Evolutionary conservation across 2,888 invertebrate species (phyloP).

Genomic region (Nasonia oneida): DNA sequence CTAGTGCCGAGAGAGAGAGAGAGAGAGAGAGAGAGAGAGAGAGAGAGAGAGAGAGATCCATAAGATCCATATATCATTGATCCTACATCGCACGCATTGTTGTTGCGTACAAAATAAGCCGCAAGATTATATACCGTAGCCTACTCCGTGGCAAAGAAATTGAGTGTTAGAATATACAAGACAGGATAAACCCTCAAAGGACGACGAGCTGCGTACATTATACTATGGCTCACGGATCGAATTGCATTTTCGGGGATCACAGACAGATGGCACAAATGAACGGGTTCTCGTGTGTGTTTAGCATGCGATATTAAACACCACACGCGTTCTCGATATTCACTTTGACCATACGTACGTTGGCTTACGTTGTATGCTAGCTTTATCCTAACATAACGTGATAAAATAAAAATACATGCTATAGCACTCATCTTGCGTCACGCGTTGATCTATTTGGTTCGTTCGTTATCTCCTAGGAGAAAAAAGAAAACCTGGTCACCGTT

Average conservation of each 20-base stretch:
- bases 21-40: too few species aligned
- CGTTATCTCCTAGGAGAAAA: neutral
- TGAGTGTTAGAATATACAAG: neutral
- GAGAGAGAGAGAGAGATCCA: neutral
- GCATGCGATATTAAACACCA: too few species aligned
- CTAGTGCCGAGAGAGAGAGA: neutral
- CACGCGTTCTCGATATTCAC: too few species aligned
- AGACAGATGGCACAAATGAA: too few species aligned
- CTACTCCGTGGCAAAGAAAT: neutral
- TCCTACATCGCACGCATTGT: neutral
- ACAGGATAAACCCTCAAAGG: neutral
- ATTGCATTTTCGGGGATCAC: too few species aligned
- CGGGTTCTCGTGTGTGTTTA: too few species aligned
- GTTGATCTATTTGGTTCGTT: neutral
- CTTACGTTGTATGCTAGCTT: neutral
- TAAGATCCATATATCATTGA: constrained; percentile 9
- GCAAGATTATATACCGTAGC: neutral
- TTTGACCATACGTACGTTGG: too few species aligned
- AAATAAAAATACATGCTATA: neutral
- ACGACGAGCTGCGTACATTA: neutral
- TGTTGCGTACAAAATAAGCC: neutral
- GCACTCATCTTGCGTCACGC: neutral
- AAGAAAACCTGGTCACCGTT: neutral
- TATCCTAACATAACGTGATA: neutral
- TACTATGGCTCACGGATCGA: too few species aligned